Conservation (phyloP, 2,113 vertebrate species). For the Coreoperca whiteheadi region DNA sequence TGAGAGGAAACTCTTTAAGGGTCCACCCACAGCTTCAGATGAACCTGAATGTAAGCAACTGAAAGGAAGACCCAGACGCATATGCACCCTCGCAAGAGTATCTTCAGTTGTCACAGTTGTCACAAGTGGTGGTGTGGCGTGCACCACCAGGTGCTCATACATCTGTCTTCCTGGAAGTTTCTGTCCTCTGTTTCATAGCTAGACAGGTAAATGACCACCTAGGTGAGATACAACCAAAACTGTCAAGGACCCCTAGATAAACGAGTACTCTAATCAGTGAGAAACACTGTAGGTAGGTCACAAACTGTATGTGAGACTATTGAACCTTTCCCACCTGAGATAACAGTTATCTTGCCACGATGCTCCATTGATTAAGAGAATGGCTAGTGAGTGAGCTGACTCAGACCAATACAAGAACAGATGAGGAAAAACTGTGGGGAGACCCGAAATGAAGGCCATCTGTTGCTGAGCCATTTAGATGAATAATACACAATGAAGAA, state of each 20-base stretch:
- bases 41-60: not conserved
- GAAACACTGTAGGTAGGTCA: not conserved
- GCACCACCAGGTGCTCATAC: not conserved
- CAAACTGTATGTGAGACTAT: not conserved
- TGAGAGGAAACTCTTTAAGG: too few species aligned
- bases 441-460: constrained; percentile 44
- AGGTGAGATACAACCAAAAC: not conserved
- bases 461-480: constrained; percentile 57
- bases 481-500: constrained; percentile 62
- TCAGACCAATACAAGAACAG: constrained; percentile 35
- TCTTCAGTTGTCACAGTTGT: not conserved
- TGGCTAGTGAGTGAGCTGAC: constrained; percentile 24
- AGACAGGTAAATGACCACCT: not conserved
- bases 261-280: not conserved
- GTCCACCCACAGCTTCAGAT: not conserved
- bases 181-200: not conserved
- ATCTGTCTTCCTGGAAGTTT: not conserved
- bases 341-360: constrained; percentile 10
- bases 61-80: not conserved
- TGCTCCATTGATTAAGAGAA: constrained; percentile 24
- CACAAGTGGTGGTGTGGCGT: not conserved
- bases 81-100: not conserved
- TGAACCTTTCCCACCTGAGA: constrained; percentile 31
- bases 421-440: not conserved
- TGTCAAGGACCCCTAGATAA: not conserved